Percentiles rank a stretch among this genome's conserved stretches.
Evolutionary conservation across 2,113 vertebrate species (phyloP).

Genomic region (Apodemus sylvaticus): DNA sequence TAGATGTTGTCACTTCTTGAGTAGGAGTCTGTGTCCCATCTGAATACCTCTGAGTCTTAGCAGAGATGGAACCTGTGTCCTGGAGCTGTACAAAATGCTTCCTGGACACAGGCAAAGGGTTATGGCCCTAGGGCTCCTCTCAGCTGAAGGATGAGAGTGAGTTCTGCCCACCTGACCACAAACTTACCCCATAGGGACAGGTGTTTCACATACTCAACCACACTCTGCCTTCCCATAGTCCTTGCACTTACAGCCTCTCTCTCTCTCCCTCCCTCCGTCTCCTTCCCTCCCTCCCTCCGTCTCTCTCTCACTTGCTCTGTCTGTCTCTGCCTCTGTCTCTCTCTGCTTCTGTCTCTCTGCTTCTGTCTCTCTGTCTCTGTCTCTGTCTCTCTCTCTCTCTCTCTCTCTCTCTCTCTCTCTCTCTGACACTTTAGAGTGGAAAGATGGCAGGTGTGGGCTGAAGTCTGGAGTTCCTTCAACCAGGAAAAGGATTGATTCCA

Average conservation of each 20-base stretch:
- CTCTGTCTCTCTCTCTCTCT: not conserved
- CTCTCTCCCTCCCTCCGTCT: not conserved
- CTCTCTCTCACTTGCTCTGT: not conserved
- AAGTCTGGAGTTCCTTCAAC: too few species aligned
- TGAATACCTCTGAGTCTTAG: fast-evolving
- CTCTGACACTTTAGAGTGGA: not conserved
- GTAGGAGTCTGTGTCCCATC: not conserved
- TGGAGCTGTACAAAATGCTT: not conserved
- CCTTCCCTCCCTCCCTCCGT: not conserved
- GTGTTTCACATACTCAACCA: not conserved
- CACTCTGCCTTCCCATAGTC: not conserved
- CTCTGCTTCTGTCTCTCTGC: not conserved
- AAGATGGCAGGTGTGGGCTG: fast-evolving
- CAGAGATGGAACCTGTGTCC: fast-evolving
- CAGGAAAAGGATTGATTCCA: fast-evolving
- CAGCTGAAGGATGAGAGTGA: fast-evolving
- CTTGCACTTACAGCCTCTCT: not conserved
- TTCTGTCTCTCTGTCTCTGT: not conserved
- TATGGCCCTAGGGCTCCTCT: not conserved
- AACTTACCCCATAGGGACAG: not conserved
- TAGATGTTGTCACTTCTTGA: not conserved
- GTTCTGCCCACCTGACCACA: not conserved
- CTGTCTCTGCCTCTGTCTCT: not conserved
- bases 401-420: not conserved
- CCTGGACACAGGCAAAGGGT: too few species aligned